Evolutionary conservation across 2,888 invertebrate genomes (phyloP), one percentile per base, ranked within the genome.

Genomic region (Beris morrisii): DNA sequence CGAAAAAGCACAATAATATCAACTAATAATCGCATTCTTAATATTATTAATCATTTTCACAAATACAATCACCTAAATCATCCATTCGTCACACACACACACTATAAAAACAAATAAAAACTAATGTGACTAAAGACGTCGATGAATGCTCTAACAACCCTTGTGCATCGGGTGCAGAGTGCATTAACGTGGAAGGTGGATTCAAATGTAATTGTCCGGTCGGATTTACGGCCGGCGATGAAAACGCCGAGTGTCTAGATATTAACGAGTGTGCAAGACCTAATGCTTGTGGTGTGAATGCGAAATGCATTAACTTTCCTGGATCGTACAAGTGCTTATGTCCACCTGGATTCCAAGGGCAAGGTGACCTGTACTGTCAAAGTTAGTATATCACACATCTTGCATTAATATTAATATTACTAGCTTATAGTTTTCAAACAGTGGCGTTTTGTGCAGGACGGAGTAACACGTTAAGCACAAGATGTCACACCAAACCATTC

Each of bases 241-340:
- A 80, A 7, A 80, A 84, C 53, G 82, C 85, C 73, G 86, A 86
- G 72, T 90, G 90, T 77, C 77, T 85, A 76, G 91, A 91, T 81
- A 82, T 89, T 77, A 88, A 92, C 81, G 91, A 91, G 79, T 91
- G 91, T 79, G 84, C 85, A 68, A 81, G 83, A 72, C 76, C 83
- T 71, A 85, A 85, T 74, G 83, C 86, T 75, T 93, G 92, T 77
- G 90, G 90, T 70, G 83, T 85, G 74, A 89, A 91, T 80, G 89
- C 92, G 71, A 87, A 88, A 80, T 93, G 92, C 82, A 86, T 88
- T 80, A 93, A 93, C 81, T 85, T 88, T 63, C 88, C 88, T n/a
- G 92, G 92, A 73, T 88, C 89, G 66, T 90, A 86, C 83, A 88
- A 88, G 77, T 91, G 91, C 80, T 82, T 88, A 70, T 91, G 91